Conservation (phyloP, 2,113 vertebrate species). For the Dryoscopus gambensis region DNA sequence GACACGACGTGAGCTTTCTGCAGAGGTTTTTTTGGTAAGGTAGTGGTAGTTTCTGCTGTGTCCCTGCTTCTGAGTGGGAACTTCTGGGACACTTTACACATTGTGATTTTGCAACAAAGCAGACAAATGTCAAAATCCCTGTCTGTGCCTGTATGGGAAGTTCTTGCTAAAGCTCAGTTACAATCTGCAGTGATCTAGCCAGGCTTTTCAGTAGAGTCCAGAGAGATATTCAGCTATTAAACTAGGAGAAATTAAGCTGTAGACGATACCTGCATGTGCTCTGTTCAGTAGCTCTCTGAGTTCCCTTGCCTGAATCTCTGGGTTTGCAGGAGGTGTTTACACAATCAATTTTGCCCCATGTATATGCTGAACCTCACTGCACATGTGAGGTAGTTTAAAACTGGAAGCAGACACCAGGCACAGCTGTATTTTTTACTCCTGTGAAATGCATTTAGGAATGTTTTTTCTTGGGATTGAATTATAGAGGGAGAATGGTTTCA, state of each 20-base stretch:
- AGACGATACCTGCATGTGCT: not conserved
- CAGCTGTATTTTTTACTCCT: not conserved
- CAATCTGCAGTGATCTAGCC: not conserved
- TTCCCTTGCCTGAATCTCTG: not conserved
- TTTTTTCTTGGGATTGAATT: not conserved
- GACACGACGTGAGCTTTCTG: not conserved
- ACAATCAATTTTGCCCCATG: not conserved
- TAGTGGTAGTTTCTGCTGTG: not conserved
- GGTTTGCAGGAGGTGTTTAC: not conserved
- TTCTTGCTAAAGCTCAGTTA: not conserved
- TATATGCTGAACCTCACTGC: not conserved
- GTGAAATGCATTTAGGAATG: not conserved
- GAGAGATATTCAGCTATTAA: not conserved
- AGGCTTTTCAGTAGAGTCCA: not conserved
- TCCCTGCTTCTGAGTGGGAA: accelerated
- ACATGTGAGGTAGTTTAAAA: not conserved
- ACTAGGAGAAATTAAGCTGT: not conserved
- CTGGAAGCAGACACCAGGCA: not conserved
- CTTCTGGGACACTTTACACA: not conserved
- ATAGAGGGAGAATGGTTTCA: not conserved
- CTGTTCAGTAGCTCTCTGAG: not conserved
- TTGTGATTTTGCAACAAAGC: not conserved
- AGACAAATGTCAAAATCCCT: not conserved
- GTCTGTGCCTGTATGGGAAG: not conserved
- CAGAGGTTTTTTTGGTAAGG: not conserved